Conservation (phyloP, 2,113 vertebrate genomes). For the Channa argus region DNA sequence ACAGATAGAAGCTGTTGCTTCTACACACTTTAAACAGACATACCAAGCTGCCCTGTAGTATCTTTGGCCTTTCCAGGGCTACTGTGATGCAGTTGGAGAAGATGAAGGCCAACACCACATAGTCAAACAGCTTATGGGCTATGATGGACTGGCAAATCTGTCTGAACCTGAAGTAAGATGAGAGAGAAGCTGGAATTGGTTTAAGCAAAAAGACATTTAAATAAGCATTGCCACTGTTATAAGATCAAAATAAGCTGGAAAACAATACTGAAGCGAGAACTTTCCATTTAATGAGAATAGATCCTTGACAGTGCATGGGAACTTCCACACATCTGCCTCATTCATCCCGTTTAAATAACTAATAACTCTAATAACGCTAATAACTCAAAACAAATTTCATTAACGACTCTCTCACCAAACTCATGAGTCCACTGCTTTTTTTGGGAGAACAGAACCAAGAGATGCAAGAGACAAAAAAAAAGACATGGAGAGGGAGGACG, state of each 20-base stretch:
- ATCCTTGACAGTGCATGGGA: constrained; percentile 19
- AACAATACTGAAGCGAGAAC: neutral
- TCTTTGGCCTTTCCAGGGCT: constrained; percentile 96
- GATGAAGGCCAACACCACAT: constrained; percentile 95
- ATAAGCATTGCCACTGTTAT: neutral
- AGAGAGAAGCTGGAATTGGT: neutral
- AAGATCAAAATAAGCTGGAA: neutral
- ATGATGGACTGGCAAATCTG: constrained; percentile 95
- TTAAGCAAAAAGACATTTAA: neutral
- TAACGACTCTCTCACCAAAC: constrained; percentile 44
- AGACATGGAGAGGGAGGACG: neutral
- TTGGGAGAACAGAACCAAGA: constrained; percentile 25
- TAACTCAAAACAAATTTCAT: constrained; percentile 71
- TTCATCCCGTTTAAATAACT: no score
- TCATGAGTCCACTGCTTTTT: constrained; percentile 41
- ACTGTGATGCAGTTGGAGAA: constrained; percentile 99
- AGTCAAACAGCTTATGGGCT: constrained; percentile 97
- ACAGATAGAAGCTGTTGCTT: neutral
- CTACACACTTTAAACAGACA: constrained; percentile 61
- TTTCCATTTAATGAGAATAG: constrained; percentile 19
- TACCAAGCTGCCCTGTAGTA: constrained; percentile 95
- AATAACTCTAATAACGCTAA: no score
- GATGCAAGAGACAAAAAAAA: constrained; percentile 16
- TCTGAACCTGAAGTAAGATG: constrained; percentile 87
- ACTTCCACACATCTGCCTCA: constrained; percentile 35